Evolutionary conservation across 2,888 invertebrate genomes (phyloP), one percentile per base, ranked within the genome.

Genomic region (Tinea pellionella): DNA sequence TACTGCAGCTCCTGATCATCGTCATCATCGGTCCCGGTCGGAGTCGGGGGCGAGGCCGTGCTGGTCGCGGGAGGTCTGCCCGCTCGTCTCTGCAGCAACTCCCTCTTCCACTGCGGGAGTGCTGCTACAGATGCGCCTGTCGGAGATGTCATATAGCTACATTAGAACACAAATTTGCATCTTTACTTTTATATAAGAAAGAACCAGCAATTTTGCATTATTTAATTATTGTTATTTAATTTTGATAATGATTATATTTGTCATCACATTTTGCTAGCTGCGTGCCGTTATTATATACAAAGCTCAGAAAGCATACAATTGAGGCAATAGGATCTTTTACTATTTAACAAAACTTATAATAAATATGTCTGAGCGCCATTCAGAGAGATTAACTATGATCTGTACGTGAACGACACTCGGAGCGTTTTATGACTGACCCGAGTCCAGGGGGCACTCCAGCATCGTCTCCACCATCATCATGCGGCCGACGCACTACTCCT

Each of bases 21-120:
- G 64, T 75, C 78, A 24, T 24, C 24, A 3, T 24, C 24, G 6
- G 24, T 24, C 24, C 6, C 6, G 24, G 72, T 68, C 47, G 74
- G 72, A 60, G 77, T 73, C 37, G 73, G 72, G 59, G 75, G 74
- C 60, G 75, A 73, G 19, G 77, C 75, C 24, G 74, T 72, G 41
- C 74, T 71, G 15, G 24, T 9, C 11, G 9, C 37, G 2, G 73
- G 71, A 61, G 69, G 65, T 63, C 69, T 74, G 69, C 65, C 65
- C 66, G 65, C 89, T 62, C 93, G 90, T 58, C 94, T 89, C 77
- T 92, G 91, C 77, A 94, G 92, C 77, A 95, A 89, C 83, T 95
- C 94, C 72, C 92, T 91, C 82, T 94, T 94, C 94, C 95, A 95
- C 78, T 93, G 93, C 63, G 94, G 94, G 75, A 93, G 76, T 58